A percentile compares a stretch with the other conserved stretches of the same genome.
phyloP scores from a whole-genome alignment of 64 coral and sea anemone species.

The Dendrophyllia cribrosa region DNA sequence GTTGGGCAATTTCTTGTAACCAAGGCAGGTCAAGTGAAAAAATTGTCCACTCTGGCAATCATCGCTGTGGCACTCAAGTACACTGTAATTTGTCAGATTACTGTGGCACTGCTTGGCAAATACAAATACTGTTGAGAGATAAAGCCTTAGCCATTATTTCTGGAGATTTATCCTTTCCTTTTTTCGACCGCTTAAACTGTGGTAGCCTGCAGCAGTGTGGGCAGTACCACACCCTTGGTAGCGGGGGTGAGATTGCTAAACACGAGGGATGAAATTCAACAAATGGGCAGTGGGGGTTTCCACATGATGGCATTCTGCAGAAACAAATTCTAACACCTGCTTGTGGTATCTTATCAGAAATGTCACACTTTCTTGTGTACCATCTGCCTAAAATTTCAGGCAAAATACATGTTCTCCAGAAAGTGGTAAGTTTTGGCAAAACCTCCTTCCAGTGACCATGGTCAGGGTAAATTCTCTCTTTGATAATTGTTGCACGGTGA shows the following conservation, averaged over 20 bases:
- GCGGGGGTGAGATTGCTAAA: constrained; percentile 55
- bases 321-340: background rate
- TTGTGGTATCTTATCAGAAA: constrained; percentile 12
- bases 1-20: background rate
- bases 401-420: constrained; percentile 44
- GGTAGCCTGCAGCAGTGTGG: constrained; percentile 42
- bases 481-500: too few species aligned
- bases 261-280: constrained; percentile 55
- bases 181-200: constrained; percentile 48
- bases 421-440: constrained; percentile 11
- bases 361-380: constrained; percentile 50
- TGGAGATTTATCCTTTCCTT: constrained; percentile 6
- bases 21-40: constrained; percentile 4
- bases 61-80: constrained; percentile 47
- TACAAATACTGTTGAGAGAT: constrained; percentile 9
- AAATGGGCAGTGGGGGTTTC: constrained; percentile 36
- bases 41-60: constrained; percentile 53
- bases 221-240: constrained; percentile 59
- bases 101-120: constrained; percentile 16
- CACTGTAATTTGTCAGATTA: constrained; percentile 40
- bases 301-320: too few species aligned
- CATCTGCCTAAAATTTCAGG: constrained; percentile 68
- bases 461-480: constrained; percentile 58
- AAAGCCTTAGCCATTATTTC: constrained; percentile 1
- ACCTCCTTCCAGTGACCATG: too few species aligned